Base-by-base conservation (phyloP, 1,140 invertebrate genomes). In the Hydropsyche tenuis region DNA sequence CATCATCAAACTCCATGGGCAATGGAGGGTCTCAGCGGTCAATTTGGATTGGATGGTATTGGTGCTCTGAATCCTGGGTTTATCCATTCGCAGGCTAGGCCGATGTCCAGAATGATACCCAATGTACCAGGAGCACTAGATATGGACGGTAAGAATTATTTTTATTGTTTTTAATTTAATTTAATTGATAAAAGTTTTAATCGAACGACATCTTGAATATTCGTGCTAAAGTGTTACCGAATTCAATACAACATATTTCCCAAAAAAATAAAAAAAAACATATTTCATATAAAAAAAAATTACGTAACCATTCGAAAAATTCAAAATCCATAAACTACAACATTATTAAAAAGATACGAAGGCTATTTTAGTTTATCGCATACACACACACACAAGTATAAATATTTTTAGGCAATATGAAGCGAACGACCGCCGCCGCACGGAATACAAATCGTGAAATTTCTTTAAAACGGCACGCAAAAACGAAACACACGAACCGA, bases 11-110 rank as follows among this genome's bases (percentile, higher is more conserved):
- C 83, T 69, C 81, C 79, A 74, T 85, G 85, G 87, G 84, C 76
- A 80, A 42, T 75, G 71, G 85, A 85, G 85, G 85, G 85, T 73
- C 83, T 90, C 79, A 89, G 90, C 81, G 89, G 87, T 69, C 89
- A 89, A 80, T 89, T 88, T 84, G 85, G 85, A 78, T 74, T 80
- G 79, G 88, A 86, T 82, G 88, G 84, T 81, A 84, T 83, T 77
- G 83, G 81, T 74, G 84, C 81, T 72, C 80, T 88, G 77, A 87
- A 86, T 76, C 80, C 86, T 42, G 84, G 84, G 72, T 86, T 87
- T 77, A 84, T 86, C 80, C 87, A 88, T 78, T 82, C 86, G 78
- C 87, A 87, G 76, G 80, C 81, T 75, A 82, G 86, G 80, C 84
- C 85, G 73, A 82, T 88, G 78, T 81, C 81, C 25, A 86, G 87